phyloP scores from a whole-genome alignment of 2,888 invertebrate genomes.

The Phania funesta region DNA sequence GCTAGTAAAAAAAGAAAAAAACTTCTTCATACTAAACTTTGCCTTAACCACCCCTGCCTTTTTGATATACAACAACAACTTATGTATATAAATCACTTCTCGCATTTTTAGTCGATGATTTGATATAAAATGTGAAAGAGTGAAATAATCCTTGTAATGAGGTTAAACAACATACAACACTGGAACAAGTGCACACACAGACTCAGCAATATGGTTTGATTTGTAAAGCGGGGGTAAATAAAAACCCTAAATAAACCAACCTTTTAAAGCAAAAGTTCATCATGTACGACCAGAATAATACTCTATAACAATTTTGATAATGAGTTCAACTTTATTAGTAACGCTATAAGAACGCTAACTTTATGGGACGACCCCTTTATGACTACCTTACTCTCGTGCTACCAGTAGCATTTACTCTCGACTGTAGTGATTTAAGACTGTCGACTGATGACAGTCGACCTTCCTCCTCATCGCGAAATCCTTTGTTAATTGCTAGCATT shows the following conservation, averaged over 20 bases:
- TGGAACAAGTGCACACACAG: neutral
- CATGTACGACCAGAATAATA: neutral
- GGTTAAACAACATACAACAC: conserved; percentile 45
- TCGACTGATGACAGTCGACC: too few species aligned
- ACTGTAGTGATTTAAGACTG: too few species aligned
- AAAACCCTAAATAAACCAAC: conserved; percentile 4
- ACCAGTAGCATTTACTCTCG: too few species aligned
- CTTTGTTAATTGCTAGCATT: too few species aligned
- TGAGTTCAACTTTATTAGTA: too few species aligned
- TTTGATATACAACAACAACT: conserved; percentile 3
- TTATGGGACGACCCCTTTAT: too few species aligned
- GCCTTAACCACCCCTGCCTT: neutral
- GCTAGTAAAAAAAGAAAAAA: neutral
- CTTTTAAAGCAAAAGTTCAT: neutral
- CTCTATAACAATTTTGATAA: neutral
- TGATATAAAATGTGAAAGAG: conserved; percentile 56
- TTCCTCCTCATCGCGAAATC: too few species aligned
- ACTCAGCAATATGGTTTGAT: neutral
- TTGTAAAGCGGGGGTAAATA: neutral
- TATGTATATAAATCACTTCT: conserved; percentile 53
- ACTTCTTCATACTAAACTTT: neutral
- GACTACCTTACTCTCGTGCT: too few species aligned
- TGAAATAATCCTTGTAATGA: conserved; percentile 62
- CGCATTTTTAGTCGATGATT: conserved; percentile 57
- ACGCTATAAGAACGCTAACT: too few species aligned